A percentile compares a stretch with the other conserved stretches of the same genome.
Evolutionary conservation across 2,888 invertebrate species (phyloP).

Genomic region (Agrilus biguttatus): DNA sequence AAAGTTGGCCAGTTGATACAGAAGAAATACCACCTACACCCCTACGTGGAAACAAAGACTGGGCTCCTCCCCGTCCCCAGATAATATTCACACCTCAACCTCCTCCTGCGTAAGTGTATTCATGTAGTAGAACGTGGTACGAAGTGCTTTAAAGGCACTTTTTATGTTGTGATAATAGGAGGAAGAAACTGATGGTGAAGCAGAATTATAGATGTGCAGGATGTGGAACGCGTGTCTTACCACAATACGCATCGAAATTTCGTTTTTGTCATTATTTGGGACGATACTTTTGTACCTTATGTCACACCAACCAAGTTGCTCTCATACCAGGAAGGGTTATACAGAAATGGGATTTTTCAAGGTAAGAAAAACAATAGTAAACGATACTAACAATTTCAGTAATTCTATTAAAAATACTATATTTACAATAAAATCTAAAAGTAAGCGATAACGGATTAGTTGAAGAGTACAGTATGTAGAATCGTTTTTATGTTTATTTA

Average conservation of each 20-base stretch:
- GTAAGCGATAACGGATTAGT: too few relatives aligned
- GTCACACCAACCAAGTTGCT: constrained; percentile 63
- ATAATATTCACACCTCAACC: constrained; percentile 69
- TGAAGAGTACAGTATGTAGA: too few relatives aligned
- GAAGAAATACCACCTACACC: constrained; percentile 32
- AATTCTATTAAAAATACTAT: neutral
- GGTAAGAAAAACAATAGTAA: constrained; percentile 23
- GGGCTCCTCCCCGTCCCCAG: constrained; percentile 75
- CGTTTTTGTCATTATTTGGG: constrained; percentile 75
- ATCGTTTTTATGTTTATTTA: too few relatives aligned
- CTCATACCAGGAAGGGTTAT: constrained; percentile 55
- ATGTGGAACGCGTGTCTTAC: constrained; percentile 67
- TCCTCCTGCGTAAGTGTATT: constrained; percentile 45
- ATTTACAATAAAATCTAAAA: neutral
- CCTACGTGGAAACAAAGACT: constrained; percentile 60
- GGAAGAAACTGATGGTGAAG: constrained; percentile 46
- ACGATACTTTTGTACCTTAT: constrained; percentile 74
- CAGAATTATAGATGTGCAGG: constrained; percentile 74
- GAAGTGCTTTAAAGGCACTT: neutral
- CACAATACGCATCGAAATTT: constrained; percentile 55
- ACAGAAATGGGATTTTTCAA: constrained; percentile 47
- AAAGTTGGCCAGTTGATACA: constrained; percentile 48
- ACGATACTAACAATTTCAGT: too few relatives aligned
- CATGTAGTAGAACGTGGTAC: neutral
- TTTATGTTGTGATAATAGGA: constrained; percentile 30